Evolutionary conservation across 2,113 vertebrate species (phyloP).

Genomic region (Neogobius melanostomus): DNA sequence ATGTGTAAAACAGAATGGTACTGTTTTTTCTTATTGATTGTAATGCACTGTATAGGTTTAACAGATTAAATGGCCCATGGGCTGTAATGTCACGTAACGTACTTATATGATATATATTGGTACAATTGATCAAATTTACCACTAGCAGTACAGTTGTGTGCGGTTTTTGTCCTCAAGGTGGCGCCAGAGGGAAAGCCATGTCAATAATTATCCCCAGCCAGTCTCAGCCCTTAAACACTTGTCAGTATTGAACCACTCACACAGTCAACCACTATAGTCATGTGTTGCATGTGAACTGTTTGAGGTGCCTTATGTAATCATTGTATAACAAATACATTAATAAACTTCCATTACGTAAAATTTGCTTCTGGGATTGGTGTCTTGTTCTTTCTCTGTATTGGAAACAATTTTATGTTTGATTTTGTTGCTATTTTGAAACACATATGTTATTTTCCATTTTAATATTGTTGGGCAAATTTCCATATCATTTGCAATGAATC

Average conservation of each 20-base stretch:
- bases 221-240: slow-evolving; percentile 7
- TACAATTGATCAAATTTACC: slow-evolving; percentile 9
- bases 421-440: neutral
- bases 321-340: slow-evolving; percentile 44
- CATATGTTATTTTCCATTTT: neutral
- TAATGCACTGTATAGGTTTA: slow-evolving; percentile 33
- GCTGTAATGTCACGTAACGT: slow-evolving; percentile 23
- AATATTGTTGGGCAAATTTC: neutral
- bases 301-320: slow-evolving; percentile 23
- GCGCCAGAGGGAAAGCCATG: slow-evolving; percentile 18
- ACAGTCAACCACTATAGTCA: slow-evolving; percentile 66
- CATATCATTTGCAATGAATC: neutral
- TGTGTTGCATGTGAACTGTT: slow-evolving; percentile 61
- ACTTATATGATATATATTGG: neutral
- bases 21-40: slow-evolving; percentile 38
- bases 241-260: slow-evolving; percentile 51
- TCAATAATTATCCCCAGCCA: neutral
- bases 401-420: neutral
- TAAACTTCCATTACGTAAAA: slow-evolving; percentile 39
- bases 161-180: slow-evolving; percentile 13
- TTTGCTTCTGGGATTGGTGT: slow-evolving; percentile 31
- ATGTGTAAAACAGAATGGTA: slow-evolving; percentile 59
- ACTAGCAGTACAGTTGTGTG: slow-evolving; percentile 18
- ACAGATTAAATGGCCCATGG: slow-evolving; percentile 26
- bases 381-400: slow-evolving; percentile 7